Base-by-base conservation (phyloP, 2,888 invertebrate species). In the Plusia festucae region DNA sequence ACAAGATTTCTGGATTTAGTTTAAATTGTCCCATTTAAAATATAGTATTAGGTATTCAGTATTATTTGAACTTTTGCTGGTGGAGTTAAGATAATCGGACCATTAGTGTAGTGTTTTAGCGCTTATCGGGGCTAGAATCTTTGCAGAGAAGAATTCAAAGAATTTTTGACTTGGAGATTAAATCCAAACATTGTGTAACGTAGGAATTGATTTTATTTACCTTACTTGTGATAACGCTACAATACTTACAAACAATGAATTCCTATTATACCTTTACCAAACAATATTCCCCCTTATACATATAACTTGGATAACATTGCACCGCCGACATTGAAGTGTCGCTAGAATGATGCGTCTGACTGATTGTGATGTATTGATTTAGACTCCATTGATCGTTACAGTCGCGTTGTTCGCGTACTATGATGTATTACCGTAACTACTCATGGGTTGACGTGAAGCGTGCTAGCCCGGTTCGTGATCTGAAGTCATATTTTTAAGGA, bases 271-370 rank as follows among this genome's bases (percentile, higher is more conserved):
- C n/a, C n/a, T n/a, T 27, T 27, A 27, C 8, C 32, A 34, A 34
- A 51, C 56, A 51, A 4, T 49, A 27, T 40, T 20, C 34, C 3
- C 15, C n/a, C n/a, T 20, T 40, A 53, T 32, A 53, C 30, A 46
- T 52, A 40, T 5, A 6, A n/a, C n/a, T 53, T 8, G 11, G 22
- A n/a, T 22, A 61, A 7, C 49, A 49, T 9, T 46, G 7, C 60
- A 15, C 49, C 60, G 75, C 49, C 60, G 75, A 55, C 78, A 75
- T 75, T 75, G 75, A 74, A 18, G 34, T 78, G 78, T 78, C 67
- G 49, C 61, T 62, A 20, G 16, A 20, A 6, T 51, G 4, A 22
- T 56, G 49, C 40, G 53, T 73, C 22, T 18, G 44, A 32, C 30
- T 63, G 62, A 65, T 65, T 53, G 54, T 74, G 65, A 74, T 68